Evolutionary conservation across 2,888 invertebrate genomes (phyloP), one percentile per base, ranked within the genome.

Genomic region (Halictus quadricinctus): DNA sequence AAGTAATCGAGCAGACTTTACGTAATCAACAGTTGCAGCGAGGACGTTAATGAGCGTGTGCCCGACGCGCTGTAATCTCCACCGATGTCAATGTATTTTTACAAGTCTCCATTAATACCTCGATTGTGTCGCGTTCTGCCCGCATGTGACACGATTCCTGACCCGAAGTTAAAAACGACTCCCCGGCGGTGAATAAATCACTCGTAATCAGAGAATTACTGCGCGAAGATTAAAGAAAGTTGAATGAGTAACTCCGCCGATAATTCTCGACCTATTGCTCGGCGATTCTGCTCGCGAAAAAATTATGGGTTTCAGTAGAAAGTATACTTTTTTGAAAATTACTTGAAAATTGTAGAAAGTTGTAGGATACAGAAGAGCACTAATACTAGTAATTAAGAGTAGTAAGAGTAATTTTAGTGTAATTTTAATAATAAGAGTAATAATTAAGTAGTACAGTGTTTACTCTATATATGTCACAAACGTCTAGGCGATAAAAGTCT

Each of bases 101-200:
- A 64, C 29, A 29, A 13, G 15, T 64, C 64, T 64, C 25, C 64
- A 64, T 64, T 64, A 64, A 64, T 64, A 64, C 64, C 25, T 29
- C 64, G 64, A 64, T 15, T 29, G 64, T 29, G 64, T 64, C 64
- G 64, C 64, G 5, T 64, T 29, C 36, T 36, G 29, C 64, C 64
- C 64, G 25, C 29, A 29, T 29, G 12, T 64, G 64, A 64, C 29
- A 64, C 64, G 64, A 64, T 64, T 64, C 29, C 29, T 64, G 64
- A 64, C 64, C 64, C 64, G 64, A 64, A 29, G 64, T 64, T 64
- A 64, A 64, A 64, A 64, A 64, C 64, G 60, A 29, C 60, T 60
- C 60, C 29, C 25, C 60, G 29, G 12, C 64, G 29, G 15, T 54
- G 15, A 64, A 64, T 64, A 64, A 64, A 64, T 64, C 64, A 64